Evolutionary conservation across 2,113 vertebrate genomes (phyloP), one percentile per base, ranked within the genome.

Genomic region (Rhabdornis inornatus): DNA sequence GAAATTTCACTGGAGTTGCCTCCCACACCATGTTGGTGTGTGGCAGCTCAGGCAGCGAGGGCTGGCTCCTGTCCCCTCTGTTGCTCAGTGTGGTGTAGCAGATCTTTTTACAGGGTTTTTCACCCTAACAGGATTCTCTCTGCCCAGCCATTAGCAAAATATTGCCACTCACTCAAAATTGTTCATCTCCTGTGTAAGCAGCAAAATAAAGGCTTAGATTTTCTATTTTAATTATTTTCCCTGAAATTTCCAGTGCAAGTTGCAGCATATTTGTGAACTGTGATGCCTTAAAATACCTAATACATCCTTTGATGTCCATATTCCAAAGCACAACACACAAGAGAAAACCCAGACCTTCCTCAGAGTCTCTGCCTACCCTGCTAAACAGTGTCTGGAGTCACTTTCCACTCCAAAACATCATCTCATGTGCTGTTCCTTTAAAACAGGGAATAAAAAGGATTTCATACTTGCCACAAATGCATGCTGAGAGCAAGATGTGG

Each of bases 401-500:
- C 42, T 4, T 11, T 17, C 13, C 6, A 5, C 25, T 37, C 64
- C 1, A 3, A 63, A 84, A 64, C 7, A 6, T 47, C 13, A 27
- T 39, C 33, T 87, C 5, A 0, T 15, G 53, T 39, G 53, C 69
- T 60, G 24, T 28, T 59, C 44, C 40, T 87, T 91, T 87, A 91
- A 94, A 78, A 79, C 0, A 14, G 5, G 20, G 2, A 7, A 23
- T 44, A 7, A 42, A 49, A 39, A 61, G 33, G 45, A 65, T 92
- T 84, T 87, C 24, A 18, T 47, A 5, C 27, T 82, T 63, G n/a
- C 39, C 83, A 74, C 35, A 89, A 84, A 64, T 28, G 44, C 35
- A 23, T 44, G 77, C 77, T 60, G 69, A 87, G 84, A 87, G 78
- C 70, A 87, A 91, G 78, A 45, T 44, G 57, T 87, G 90, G 87